These are phyloP conservation scores for Pyralis farinalis DNA, from an alignment of 2,888 invertebrate genomes.

Conservation along the genomic window DNA sequence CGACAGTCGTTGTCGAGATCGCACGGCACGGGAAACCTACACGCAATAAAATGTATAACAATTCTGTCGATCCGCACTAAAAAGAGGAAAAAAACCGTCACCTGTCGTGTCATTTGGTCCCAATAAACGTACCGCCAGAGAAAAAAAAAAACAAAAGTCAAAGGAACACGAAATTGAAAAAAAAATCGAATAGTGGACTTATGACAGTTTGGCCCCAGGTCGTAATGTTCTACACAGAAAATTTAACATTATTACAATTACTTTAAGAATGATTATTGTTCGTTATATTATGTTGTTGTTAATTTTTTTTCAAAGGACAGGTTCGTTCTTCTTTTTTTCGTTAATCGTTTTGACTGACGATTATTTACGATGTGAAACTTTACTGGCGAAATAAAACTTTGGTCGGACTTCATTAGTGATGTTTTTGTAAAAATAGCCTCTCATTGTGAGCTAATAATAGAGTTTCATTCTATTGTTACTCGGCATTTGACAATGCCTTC, in stretches of 20 bases:
- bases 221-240: conserved; percentile 12
- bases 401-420: conserved; percentile 67
- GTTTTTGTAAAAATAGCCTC: conserved; percentile 51
- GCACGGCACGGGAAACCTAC: conserved; percentile 46
- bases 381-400: conserved; percentile 66
- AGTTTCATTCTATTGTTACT: conserved; percentile 32
- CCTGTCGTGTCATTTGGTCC: conserved; percentile 81
- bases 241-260: conserved; percentile 7
- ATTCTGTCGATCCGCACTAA: conserved; percentile 46
- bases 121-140: conserved; percentile 72
- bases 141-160: conserved; percentile 9
- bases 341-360: conserved; percentile 73
- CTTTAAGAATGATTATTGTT: conserved; percentile 23
- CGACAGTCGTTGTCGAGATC: conserved; percentile 44
- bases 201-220: conserved; percentile 46
- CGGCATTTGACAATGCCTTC: conserved; percentile 57
- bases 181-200: conserved; percentile 62
- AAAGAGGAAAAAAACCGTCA: conserved; percentile 59
- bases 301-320: conserved; percentile 42
- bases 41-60: conserved; percentile 77
- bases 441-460: conserved; percentile 57
- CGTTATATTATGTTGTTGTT: conserved; percentile 11
- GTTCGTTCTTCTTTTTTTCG: conserved; percentile 47
- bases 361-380: conserved; percentile 76
- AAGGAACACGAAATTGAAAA: conserved; percentile 64